Conservation (phyloP, 2,797 vertebrate species). For the Ibycter americanus region DNA sequence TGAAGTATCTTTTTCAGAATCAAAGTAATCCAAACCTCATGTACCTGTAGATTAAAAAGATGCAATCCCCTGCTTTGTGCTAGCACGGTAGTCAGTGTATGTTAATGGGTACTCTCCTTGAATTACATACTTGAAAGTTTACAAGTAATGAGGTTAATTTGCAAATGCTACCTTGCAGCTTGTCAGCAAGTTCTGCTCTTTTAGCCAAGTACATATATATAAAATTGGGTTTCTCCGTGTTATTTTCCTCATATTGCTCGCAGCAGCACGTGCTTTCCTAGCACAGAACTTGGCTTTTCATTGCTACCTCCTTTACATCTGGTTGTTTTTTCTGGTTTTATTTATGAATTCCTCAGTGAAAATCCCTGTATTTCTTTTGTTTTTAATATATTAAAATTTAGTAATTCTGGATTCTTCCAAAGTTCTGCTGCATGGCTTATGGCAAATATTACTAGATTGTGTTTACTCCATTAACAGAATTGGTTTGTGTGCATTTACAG, state of each 20-base stretch:
- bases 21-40: conserved; percentile 1
- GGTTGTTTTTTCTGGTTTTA: background rate
- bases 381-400: conserved; percentile 59
- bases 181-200: background rate
- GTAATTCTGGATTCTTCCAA: background rate
- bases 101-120: background rate
- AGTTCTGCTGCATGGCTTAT: conserved; percentile 34
- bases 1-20: background rate
- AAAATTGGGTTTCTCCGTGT: background rate
- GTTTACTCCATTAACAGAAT: background rate
- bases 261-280: background rate
- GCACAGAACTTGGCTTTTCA: background rate
- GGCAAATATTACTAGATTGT: background rate
- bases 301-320: conserved; percentile 17
- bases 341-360: conserved; percentile 36
- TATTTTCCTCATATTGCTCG: background rate
- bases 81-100: background rate
- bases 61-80: conserved; percentile 17
- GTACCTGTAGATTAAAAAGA: conserved; percentile 40
- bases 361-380: conserved; percentile 18
- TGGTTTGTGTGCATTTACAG: background rate
- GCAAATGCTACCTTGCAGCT: background rate
- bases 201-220: background rate
- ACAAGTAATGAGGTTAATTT: background rate
- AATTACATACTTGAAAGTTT: background rate